These are phyloP conservation scores for Sesamia inferens DNA, from an alignment of 2,888 invertebrate species.

Conservation along the genomic window DNA sequence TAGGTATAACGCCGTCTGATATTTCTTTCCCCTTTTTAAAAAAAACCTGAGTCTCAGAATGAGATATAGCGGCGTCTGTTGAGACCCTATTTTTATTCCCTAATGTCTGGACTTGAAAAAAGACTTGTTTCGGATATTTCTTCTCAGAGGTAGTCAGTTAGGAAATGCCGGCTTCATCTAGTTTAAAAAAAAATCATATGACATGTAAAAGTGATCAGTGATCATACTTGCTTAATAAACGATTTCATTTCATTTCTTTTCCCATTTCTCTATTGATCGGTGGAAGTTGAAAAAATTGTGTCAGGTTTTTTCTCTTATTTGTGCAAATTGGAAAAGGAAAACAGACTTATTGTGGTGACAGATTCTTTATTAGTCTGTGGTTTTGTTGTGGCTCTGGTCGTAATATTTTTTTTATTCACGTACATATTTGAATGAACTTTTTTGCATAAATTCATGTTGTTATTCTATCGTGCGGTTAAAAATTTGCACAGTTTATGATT, in stretches of 20 bases:
- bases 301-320: conserved; percentile 30
- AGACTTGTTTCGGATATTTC: no score
- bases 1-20: conserved; percentile 5
- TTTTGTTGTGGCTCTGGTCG: conserved; percentile 1
- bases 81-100: conserved; percentile 43
- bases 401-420: conserved; percentile 17
- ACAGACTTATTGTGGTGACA: conserved; percentile 6
- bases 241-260: no score
- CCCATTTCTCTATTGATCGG: conserved; percentile 44
- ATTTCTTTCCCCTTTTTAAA: conserved; percentile 39
- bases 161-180: no score
- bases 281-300: conserved; percentile 28
- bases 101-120: no score
- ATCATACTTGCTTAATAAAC: no score
- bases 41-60: conserved; percentile 35
- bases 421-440: not conserved
- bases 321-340: conserved; percentile 25
- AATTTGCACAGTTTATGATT: not conserved
- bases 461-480: not conserved
- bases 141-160: no score
- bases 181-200: no score
- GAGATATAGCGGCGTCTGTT: conserved; percentile 39
- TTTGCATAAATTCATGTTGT: not conserved
- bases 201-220: no score
- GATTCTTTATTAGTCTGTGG: not conserved